Evolutionary conservation across 2,797 vertebrate species (phyloP), one percentile per base, ranked within the genome.

Genomic region (Chiloscyllium punctatum): DNA sequence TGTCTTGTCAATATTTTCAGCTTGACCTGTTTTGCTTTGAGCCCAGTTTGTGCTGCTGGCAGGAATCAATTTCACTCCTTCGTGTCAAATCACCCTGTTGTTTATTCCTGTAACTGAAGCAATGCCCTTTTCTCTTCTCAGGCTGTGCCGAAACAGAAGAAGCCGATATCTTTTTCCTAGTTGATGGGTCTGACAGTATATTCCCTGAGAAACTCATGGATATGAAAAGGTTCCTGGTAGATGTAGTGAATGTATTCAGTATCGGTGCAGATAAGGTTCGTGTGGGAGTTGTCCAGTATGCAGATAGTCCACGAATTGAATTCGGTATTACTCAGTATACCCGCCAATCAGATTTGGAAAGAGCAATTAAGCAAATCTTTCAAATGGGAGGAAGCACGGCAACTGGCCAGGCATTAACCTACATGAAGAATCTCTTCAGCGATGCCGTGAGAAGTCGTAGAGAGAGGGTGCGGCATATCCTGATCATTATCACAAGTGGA

Each of bases 121-220:
- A 37, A 25, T 87, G 21, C 33, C 1, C 51, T 48, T 96, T 95
- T 96, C 69, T 6, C 3, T 68, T 90, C 95, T 96, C 96, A 99
- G 98, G 97, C 37, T 99, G 98, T 37, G 5, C 96, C 15, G 96
- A 98, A n/a, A 98, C 97, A 0, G 97, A 98, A 94, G 98, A 98
- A 97, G 98, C 98, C 0, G 98, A 98, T 95, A 98, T 98, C 95
- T 99, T 98, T 97, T 99, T 99, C 96, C 97, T 99, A 42, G 97
- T 99, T 1, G 98, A 98, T 96, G 97, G 98, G 0, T 99, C 98
- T 0, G 97, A 97, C 68, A 98, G 98, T 96, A 98, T 98, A 95
- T 0, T 74, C 0, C 96, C 96, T 0, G 0, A 91, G 0, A 97
- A 98, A 96, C 98, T 99, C 95, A 1, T 96, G 0, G 98, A 98